Evolutionary conservation across 1,140 invertebrate species (phyloP).

Genomic region (Arion vulgaris): DNA sequence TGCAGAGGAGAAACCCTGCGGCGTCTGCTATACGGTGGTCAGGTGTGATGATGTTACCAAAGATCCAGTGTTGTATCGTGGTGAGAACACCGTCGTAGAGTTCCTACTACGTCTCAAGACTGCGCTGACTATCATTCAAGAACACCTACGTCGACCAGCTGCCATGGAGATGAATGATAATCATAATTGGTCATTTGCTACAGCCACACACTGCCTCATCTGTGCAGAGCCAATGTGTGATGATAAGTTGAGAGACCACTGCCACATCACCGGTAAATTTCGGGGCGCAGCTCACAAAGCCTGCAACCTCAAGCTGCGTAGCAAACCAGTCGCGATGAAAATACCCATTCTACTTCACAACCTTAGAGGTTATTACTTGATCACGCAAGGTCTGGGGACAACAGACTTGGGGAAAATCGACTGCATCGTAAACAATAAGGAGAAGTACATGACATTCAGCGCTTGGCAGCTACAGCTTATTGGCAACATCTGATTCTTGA

Average conservation of each 20-base stretch:
- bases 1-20: conserved; percentile 27
- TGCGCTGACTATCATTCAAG: conserved; percentile 23
- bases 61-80: conserved; percentile 18
- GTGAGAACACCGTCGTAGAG: conserved; percentile 18
- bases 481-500: not conserved
- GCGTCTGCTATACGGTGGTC: conserved; percentile 38
- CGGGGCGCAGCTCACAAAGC: conserved; percentile 11
- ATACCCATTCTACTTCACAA: not conserved
- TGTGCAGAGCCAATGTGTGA: conserved; percentile 4
- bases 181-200: not conserved
- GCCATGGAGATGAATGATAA: conserved; percentile 20
- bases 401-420: not conserved
- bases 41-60: conserved; percentile 12
- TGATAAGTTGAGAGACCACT: conserved; percentile 25
- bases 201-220: not conserved
- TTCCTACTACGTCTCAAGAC: conserved; percentile 2
- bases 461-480: not conserved
- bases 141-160: not conserved
- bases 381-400: not conserved
- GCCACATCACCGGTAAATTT: conserved; percentile 24
- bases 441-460: not conserved
- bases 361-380: not conserved
- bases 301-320: conserved; percentile 13
- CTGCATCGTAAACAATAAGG: not conserved
- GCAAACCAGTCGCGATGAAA: too few relatives aligned